These are phyloP conservation scores for Isaurus tuberculatus DNA, from an alignment of 92 coral and sea anemone species.

Conservation along the genomic window DNA sequence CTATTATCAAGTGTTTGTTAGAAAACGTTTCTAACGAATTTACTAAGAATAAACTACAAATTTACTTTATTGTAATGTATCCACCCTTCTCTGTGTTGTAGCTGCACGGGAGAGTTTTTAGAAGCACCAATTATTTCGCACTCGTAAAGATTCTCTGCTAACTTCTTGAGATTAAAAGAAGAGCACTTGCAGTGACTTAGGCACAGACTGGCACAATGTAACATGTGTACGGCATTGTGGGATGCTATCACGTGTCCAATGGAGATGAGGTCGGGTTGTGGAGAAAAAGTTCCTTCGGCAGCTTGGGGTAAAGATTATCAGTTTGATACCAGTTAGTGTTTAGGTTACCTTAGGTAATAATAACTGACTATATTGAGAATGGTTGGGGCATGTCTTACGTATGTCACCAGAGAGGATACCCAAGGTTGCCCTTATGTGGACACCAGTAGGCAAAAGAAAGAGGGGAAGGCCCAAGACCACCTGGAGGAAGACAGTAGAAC, in stretches of 20 bases:
- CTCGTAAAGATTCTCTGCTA: constrained; percentile 1
- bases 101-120: constrained; percentile 9
- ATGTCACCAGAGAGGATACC: no score
- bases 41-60: background rate
- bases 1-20: no score
- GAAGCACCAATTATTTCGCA: constrained; percentile 18
- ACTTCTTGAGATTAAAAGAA: constrained; percentile 21
- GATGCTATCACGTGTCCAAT: constrained; percentile 18
- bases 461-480: no score
- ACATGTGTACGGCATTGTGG: background rate
- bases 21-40: no score
- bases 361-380: no score
- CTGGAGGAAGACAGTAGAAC: no score
- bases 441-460: no score
- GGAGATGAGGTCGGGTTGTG: background rate
- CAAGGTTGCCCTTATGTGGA: no score
- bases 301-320: background rate
- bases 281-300: constrained; percentile 21
- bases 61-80: constrained; percentile 2
- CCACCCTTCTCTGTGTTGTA: constrained; percentile 32
- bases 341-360: no score
- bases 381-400: no score
- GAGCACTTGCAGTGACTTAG: constrained; percentile 24
- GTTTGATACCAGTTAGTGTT: background rate
- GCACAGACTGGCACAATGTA: constrained; percentile 15